These are phyloP conservation scores for Hydractinia echinata DNA, from an alignment of 30 jellyfish, hydroid and myxozoan species.

Conservation along the genomic window DNA sequence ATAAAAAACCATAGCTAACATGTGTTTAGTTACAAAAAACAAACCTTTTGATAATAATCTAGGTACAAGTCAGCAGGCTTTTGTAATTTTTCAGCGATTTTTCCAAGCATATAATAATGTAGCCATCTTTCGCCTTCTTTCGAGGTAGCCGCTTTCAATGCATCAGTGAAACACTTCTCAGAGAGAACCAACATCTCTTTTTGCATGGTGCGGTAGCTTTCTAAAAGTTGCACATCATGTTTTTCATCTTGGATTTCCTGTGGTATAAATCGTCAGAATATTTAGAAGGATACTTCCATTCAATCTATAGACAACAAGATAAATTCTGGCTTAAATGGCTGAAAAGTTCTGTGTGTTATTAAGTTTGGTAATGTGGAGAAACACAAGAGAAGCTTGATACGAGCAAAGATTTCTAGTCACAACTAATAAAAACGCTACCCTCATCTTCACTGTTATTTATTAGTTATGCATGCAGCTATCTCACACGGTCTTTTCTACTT, in stretches of 20 bases:
- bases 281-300: too few species aligned
- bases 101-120: slow-evolving; percentile 93
- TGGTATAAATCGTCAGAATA: neutral
- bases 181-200: slow-evolving; percentile 62
- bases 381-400: too few species aligned
- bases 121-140: slow-evolving; percentile 94
- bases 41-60: slow-evolving; percentile 58
- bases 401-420: too few species aligned
- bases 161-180: slow-evolving; percentile 72
- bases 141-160: slow-evolving; percentile 42
- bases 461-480: too few species aligned
- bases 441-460: too few species aligned
- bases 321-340: too few species aligned
- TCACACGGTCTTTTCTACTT: too few species aligned
- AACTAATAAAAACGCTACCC: too few species aligned
- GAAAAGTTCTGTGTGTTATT: too few species aligned
- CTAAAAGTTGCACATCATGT: slow-evolving; percentile 4
- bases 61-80: slow-evolving; percentile 53
- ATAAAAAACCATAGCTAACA: neutral
- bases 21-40: slow-evolving; percentile 1
- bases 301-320: too few species aligned
- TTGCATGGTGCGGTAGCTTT: slow-evolving; percentile 19
- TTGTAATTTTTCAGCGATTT: slow-evolving; percentile 64
- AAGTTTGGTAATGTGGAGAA: too few species aligned
- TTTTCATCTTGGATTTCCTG: neutral